Evolutionary conservation across 2,797 vertebrate species (phyloP).

Genomic region (Florisuga fusca): DNA sequence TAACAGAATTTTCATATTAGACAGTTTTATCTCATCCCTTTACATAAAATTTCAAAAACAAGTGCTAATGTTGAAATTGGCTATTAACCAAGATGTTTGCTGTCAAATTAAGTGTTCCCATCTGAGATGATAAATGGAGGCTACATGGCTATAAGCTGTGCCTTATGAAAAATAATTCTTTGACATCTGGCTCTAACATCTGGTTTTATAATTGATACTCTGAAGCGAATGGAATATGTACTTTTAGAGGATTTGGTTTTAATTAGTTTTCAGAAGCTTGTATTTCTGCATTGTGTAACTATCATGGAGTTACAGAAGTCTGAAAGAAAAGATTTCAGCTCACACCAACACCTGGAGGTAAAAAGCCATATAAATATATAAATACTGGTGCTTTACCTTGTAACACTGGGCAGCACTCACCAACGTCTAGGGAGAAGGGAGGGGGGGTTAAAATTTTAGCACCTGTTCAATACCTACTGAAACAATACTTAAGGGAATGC

Average conservation of each 20-base stretch:
- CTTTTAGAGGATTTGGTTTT: conserved; percentile 34
- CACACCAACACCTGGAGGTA: neutral
- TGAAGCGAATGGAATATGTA: conserved; percentile 60
- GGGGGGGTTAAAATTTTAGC: neutral
- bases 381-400: neutral
- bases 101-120: conserved; percentile 79
- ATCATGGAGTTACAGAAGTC: neutral
- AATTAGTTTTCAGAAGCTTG: conserved; percentile 44
- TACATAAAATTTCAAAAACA: conserved; percentile 65
- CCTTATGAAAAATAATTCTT: conserved; percentile 74
- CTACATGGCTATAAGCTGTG: conserved; percentile 59
- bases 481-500: neutral
- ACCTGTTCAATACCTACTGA: neutral
- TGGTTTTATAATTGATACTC: conserved; percentile 73
- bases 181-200: conserved; percentile 80
- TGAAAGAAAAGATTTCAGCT: neutral
- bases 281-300: neutral
- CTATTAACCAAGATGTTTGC: conserved; percentile 77
- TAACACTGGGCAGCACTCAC: neutral
- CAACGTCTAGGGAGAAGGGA: neutral
- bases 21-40: conserved; percentile 68
- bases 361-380: neutral
- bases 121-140: conserved; percentile 77
- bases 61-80: conserved; percentile 78
- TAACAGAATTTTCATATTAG: conserved; percentile 56